These are phyloP conservation scores for Shargacucullia verbasci DNA, from an alignment of 2,888 invertebrate genomes.

Conservation along the genomic window DNA sequence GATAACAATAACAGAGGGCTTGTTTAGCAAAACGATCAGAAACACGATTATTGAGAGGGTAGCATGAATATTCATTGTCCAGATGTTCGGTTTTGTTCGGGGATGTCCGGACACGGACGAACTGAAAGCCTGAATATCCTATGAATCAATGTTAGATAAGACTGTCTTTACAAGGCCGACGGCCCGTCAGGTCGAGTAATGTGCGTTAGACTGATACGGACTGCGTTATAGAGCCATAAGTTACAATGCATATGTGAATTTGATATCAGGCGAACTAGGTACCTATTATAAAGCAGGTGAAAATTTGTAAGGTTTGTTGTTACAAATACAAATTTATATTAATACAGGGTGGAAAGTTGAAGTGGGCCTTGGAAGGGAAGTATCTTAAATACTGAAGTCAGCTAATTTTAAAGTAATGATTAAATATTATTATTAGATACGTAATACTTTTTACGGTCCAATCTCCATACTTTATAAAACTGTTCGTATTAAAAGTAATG, in stretches of 20 bases:
- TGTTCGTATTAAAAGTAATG: too few species aligned
- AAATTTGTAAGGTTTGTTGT: too few species aligned
- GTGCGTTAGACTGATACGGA: conserved; percentile 30
- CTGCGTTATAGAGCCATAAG: conserved; percentile 25
- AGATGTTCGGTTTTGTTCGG: conserved; percentile 64
- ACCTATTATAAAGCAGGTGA: too few species aligned
- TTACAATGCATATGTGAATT: conserved; percentile 7
- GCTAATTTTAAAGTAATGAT: too few species aligned
- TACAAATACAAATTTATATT: too few species aligned
- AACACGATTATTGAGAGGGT: conserved; percentile 68
- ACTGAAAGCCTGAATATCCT: conserved; percentile 54
- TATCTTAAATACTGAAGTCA: too few species aligned
- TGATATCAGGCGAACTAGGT: too few species aligned
- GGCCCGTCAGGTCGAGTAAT: conserved; percentile 44
- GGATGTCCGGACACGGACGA: conserved; percentile 31
- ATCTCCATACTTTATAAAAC: too few species aligned
- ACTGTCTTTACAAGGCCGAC: conserved; percentile 51
- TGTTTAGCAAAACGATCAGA: conserved; percentile 63
- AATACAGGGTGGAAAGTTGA: too few species aligned
- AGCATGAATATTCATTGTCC: conserved; percentile 76
- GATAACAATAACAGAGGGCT: conserved; percentile 61
- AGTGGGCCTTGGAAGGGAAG: too few species aligned
- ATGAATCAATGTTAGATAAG: conserved; percentile 60
- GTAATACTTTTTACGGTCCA: too few species aligned
- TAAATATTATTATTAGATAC: too few species aligned